Percentiles rank a stretch among this genome's conserved stretches.
Evolutionary conservation across 2,888 invertebrate genomes (phyloP).

Genomic region (Willowsia nigromaculata): DNA sequence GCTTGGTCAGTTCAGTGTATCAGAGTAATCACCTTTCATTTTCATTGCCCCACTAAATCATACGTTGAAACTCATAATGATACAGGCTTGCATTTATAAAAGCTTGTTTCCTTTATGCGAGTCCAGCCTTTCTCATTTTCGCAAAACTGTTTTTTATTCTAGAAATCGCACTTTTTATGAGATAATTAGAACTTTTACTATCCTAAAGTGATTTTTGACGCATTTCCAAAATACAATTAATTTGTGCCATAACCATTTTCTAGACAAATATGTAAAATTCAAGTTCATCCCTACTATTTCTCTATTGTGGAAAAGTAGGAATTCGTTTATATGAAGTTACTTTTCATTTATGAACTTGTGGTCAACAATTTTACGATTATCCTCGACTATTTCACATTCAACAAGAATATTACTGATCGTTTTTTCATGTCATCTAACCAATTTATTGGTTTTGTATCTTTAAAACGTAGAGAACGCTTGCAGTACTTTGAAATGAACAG

Average conservation of each 20-base stretch:
- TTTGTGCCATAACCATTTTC: too few relatives aligned
- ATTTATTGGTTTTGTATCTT: too few relatives aligned
- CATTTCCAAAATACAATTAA: not conserved
- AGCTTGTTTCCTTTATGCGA: not conserved
- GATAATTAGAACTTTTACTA: not conserved
- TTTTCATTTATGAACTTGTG: not conserved
- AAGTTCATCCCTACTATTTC: too few relatives aligned
- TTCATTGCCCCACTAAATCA: conserved; percentile 45
- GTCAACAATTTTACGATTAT: not conserved
- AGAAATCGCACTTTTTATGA: not conserved
- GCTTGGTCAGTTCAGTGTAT: conserved; percentile 38
- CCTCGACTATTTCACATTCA: not conserved
- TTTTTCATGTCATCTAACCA: not conserved
- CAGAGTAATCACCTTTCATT: conserved; percentile 60
- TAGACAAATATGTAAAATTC: too few relatives aligned
- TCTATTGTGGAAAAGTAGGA: too few relatives aligned
- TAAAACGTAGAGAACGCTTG: too few relatives aligned
- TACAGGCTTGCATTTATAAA: not conserved
- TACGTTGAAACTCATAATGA: not conserved
- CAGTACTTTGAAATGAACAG: too few relatives aligned
- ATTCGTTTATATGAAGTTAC: not conserved
- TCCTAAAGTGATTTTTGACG: not conserved
- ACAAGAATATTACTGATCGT: not conserved
- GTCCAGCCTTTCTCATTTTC: not conserved
- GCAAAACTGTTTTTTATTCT: not conserved